These are phyloP conservation scores for Phataginus tetradactyla DNA, from an alignment of 2,797 vertebrate genomes.

Conservation along the genomic window DNA sequence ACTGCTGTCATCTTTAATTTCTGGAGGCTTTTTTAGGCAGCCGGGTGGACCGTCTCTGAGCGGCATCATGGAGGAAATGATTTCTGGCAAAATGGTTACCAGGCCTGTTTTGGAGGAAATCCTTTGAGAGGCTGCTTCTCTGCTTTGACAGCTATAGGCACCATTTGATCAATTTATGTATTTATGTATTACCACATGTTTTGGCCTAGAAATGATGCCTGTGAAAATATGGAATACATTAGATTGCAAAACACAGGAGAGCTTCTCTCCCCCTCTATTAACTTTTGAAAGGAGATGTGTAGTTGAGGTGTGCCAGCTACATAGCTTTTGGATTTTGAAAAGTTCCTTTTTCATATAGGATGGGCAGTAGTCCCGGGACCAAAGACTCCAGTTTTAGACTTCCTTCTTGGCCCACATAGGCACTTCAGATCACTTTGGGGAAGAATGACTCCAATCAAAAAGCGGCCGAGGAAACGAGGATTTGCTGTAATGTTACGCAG, in stretches of 20 bases:
- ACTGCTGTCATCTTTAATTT: too few species aligned
- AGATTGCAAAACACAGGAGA: neutral
- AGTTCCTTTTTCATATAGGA: neutral
- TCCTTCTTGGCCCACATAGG: neutral
- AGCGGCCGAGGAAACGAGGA: accelerated
- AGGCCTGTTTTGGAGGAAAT: neutral
- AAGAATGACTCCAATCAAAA: accelerated
- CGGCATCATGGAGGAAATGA: accelerated
- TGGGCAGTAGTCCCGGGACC: accelerated
- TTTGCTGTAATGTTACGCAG: accelerated
- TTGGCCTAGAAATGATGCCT: neutral
- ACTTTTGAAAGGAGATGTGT: neutral
- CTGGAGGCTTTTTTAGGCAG: neutral
- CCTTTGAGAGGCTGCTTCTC: neutral
- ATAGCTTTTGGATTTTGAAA: neutral
- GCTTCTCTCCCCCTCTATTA: neutral
- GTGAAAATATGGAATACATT: neutral
- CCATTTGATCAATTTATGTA: neutral
- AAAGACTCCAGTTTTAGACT: neutral
- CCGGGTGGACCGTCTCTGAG: neutral
- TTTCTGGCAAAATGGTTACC: neutral
- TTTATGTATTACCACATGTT: neutral
- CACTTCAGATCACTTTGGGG: neutral
- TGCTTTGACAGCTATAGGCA: neutral
- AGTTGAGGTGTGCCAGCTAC: neutral